These are phyloP conservation scores for Silurus asotus DNA, from an alignment of 2,113 vertebrate species.

Conservation along the genomic window DNA sequence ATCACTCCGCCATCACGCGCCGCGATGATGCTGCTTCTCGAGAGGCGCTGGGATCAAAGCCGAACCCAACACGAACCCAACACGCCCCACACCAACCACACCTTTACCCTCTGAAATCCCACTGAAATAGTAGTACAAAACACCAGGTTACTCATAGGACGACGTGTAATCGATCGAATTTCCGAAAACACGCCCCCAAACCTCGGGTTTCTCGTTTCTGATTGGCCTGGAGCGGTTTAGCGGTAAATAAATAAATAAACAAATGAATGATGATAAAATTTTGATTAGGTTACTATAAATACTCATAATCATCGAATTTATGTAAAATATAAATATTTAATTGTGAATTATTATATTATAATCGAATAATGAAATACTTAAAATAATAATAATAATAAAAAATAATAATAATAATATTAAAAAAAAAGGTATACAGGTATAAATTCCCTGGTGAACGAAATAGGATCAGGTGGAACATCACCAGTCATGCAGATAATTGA, in stretches of 20 bases:
- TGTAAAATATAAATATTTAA: too few species aligned
- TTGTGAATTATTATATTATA: too few species aligned
- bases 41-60: constrained; percentile 32
- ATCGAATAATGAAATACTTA: too few species aligned
- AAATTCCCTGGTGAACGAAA: too few species aligned
- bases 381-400: too few species aligned
- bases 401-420: too few species aligned
- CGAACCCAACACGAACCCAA: constrained; percentile 5
- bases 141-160: not conserved
- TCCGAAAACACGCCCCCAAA: not conserved
- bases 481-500: too few species aligned
- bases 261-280: not conserved
- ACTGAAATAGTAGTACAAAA: not conserved
- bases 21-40: constrained; percentile 7
- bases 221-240: not conserved
- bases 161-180: not conserved
- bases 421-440: too few species aligned
- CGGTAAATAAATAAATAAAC: not conserved
- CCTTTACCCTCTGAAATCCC: not conserved
- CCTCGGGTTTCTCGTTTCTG: not conserved
- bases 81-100: constrained; percentile 14
- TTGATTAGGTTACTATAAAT: not conserved
- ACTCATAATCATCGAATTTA: too few species aligned
- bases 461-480: too few species aligned
- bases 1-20: constrained; percentile 29